Evolutionary conservation across 2,888 invertebrate genomes (phyloP).

Genomic region (Eupeodes latifasciatus): DNA sequence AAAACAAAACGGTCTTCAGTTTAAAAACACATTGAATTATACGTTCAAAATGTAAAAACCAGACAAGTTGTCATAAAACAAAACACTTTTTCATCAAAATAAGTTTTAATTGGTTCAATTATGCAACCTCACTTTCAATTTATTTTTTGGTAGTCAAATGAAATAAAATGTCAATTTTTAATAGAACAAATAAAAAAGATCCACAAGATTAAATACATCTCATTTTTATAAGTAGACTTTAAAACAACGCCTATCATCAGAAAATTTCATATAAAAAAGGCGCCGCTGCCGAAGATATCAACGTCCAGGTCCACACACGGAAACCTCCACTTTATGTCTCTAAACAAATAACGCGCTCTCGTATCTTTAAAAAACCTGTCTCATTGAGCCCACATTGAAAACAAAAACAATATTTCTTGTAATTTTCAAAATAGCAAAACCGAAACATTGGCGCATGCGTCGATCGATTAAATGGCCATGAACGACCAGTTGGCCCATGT

Average conservation of each 20-base stretch:
- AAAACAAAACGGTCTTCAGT: too few species aligned
- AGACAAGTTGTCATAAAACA: too few species aligned
- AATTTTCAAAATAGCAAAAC: slow-evolving; percentile 31
- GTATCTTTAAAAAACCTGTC: slow-evolving; percentile 59
- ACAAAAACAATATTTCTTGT: slow-evolving; percentile 25
- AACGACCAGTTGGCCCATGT: slow-evolving; percentile 54
- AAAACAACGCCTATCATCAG: slow-evolving; percentile 56
- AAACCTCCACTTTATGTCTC: slow-evolving; percentile 4
- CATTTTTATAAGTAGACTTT: not conserved
- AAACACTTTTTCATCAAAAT: not conserved
- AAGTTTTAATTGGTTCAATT: not conserved
- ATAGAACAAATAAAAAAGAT: not conserved
- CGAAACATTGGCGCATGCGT: slow-evolving; percentile 64
- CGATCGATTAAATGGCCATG: slow-evolving; percentile 72
- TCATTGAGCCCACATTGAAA: slow-evolving; percentile 65
- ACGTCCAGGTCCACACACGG: slow-evolving; percentile 46
- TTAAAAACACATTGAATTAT: too few species aligned
- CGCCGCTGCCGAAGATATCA: slow-evolving; percentile 55
- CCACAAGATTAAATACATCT: not conserved
- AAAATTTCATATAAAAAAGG: slow-evolving; percentile 52
- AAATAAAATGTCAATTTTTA: not conserved
- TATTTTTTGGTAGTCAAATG: not conserved
- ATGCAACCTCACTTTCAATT: not conserved
- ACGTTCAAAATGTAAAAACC: too few species aligned
- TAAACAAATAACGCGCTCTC: slow-evolving; percentile 18